These are phyloP conservation scores for Trachelipus rathkii DNA, from an alignment of 1,140 invertebrate genomes.

Conservation along the genomic window DNA sequence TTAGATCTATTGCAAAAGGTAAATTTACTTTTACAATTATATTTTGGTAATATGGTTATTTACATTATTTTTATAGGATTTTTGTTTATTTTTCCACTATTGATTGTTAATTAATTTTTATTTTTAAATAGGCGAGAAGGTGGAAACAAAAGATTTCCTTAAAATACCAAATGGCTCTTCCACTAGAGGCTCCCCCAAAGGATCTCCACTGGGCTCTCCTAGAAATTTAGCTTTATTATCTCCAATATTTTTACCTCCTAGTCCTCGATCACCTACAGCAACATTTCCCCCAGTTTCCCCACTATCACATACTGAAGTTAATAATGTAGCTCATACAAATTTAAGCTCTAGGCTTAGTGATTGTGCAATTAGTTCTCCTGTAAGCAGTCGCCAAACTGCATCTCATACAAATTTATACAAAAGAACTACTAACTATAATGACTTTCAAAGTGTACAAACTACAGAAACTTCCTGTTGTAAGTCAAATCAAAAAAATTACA, in stretches of 20 bases:
- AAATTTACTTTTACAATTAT: not conserved
- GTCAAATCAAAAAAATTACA: too few relatives aligned
- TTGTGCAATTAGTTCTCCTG: not conserved
- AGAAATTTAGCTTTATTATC: not conserved
- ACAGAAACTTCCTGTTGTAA: not conserved
- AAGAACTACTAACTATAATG: not conserved
- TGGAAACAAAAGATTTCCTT: not conserved
- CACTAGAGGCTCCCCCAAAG: not conserved
- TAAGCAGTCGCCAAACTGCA: not conserved
- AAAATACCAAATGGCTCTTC: not conserved
- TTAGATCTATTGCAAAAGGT: slow-evolving; percentile 39
- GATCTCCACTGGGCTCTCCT: not conserved
- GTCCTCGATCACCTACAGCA: not conserved
- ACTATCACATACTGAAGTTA: not conserved
- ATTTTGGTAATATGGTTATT: too few relatives aligned
- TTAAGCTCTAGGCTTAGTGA: not conserved
- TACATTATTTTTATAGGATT: not conserved
- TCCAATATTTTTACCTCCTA: not conserved
- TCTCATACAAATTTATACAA: not conserved
- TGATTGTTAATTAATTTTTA: not conserved
- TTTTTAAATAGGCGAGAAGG: not conserved
- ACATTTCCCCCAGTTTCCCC: not conserved
- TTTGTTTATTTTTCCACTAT: not conserved
- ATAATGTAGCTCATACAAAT: not conserved
- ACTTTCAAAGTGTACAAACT: not conserved